Base-by-base conservation (phyloP, 2,888 invertebrate species). In the Aphidoletes aphidimyza region DNA sequence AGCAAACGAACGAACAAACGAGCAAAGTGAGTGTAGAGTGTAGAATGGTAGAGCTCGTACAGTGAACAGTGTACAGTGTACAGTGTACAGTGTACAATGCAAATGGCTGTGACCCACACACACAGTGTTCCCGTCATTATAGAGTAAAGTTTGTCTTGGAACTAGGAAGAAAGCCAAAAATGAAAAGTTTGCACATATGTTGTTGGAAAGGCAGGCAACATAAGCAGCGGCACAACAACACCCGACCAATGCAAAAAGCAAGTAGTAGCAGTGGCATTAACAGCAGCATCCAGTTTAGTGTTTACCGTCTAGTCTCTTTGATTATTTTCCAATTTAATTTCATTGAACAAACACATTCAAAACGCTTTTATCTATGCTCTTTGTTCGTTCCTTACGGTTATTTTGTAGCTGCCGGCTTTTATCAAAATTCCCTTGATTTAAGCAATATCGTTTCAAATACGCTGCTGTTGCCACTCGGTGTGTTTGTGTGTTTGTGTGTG, bases 301-400 rank as follows among this genome's bases (percentile, higher is more conserved):
- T 54, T 54, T 54, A 54, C 54, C 54, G 26, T 54, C 42, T 42
- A 54, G 54, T n/a, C 54, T 78, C 81, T 81, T 81, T 81, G 37
- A 81, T 81, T 81, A 81, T 81, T 81, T 37, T 81, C 37, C 81
- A 81, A 81, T 81, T 81, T 81, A 81, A 81, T 81, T 81, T 22
- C 81, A 81, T 81, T 81, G 81, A 36, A 37, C 81, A 81, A 81
- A 81, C 81, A 81, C 81, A 81, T 37, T 81, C 81, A 81, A 81
- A 81, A 81, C 37, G 37, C 81, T 81, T 81, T 81, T 81, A 37
- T 81, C 81, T 37, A 81, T 81, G 81, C 37, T 81, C 37, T 81
- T 81, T 81, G 81, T 81, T 81, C 37, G 14, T 81, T 81, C 37
- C 37, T 81, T 81, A 81, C 81, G 81, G 81, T 81, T 81, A 81